Evolutionary conservation across 1,140 invertebrate species (phyloP), one percentile per base, ranked within the genome.

Genomic region (Pseudomyrmex cubaensis): DNA sequence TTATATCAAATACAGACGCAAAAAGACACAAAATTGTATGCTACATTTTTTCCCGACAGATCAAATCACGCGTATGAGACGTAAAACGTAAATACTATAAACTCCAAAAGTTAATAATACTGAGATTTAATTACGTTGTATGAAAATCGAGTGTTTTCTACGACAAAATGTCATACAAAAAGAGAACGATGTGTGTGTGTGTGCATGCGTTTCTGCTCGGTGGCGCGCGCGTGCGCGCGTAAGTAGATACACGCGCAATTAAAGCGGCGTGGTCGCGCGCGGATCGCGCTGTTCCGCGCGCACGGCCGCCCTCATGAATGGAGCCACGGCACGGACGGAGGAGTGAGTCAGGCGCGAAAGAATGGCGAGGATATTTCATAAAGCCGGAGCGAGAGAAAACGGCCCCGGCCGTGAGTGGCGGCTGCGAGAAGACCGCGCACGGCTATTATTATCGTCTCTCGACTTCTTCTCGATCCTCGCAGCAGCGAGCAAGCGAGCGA

Each of bases 371-470:
- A 85, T 84, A 86, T 86, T 89, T 89, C 82, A 90, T 85, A 87
- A 90, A 90, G 80, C 69, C 69, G 78, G 80, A 84, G 83, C 84
- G 90, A 87, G 86, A 87, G 86, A 87, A 87, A 89, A 86, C 85
- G 73, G 66, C 50, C 76, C 17, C 50, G 66, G 12, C 72, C 77
- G 69, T 46, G 77, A 61, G 82, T 44, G 57, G 59, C 66, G 78
- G 62, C 56, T 57, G 48, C 69, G 56, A 76, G 76, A 52, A 74
- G 57, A 48, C 72, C 35, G 85, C 22, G 59, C 69, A 52, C 66
- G 83, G 87, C 84, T 89, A 90, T 90, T 90, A 91, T 91, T 90
- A 90, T 89, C 85, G 82, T 76, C 85, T 84, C 70, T 75, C 66
- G 64, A 54, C 76, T 82, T 50, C 70, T 67, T 78, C 76, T 59